phyloP scores from a whole-genome alignment of 2,888 invertebrate genomes.

The Andrena praecox region DNA sequence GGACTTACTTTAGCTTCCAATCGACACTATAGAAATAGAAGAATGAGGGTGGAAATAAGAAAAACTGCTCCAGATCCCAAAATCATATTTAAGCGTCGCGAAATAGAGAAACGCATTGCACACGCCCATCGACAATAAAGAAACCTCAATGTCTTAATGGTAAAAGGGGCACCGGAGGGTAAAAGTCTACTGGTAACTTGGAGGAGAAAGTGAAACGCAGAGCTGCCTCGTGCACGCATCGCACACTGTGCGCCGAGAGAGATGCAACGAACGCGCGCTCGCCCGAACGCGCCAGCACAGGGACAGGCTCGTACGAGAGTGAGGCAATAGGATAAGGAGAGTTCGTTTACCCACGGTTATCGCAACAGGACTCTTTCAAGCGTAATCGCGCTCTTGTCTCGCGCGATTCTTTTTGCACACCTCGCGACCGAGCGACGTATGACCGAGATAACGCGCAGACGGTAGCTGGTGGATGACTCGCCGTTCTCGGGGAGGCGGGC shows the following conservation, averaged over 20 bases:
- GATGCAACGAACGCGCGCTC: slow-evolving; percentile 1
- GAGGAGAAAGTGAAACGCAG: slow-evolving; percentile 28
- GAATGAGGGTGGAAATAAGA: neutral
- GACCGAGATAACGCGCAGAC: slow-evolving; percentile 54
- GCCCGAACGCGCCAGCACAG: neutral
- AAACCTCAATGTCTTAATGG: too few species aligned
- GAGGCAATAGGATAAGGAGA: slow-evolving; percentile 64
- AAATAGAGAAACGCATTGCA: too few species aligned
- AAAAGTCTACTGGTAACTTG: neutral
- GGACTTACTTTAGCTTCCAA: neutral
- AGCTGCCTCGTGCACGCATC: neutral
- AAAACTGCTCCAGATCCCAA: neutral
- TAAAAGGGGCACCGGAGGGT: too few species aligned
- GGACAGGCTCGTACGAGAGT: slow-evolving; percentile 21
- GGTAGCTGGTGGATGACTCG: slow-evolving; percentile 20
- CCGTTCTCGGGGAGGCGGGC: neutral
- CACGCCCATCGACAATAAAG: neutral
- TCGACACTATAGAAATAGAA: neutral
- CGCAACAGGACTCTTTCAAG: slow-evolving; percentile 71
- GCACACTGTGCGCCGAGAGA: neutral
- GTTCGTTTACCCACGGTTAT: slow-evolving; percentile 76
- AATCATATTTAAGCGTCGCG: too few species aligned
- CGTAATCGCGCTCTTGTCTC: slow-evolving; percentile 72
- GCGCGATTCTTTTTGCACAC: slow-evolving; percentile 66
- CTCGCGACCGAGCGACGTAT: slow-evolving; percentile 49